phyloP scores from a whole-genome alignment of 2,797 vertebrate species.

The Miopithecus talapoin region DNA sequence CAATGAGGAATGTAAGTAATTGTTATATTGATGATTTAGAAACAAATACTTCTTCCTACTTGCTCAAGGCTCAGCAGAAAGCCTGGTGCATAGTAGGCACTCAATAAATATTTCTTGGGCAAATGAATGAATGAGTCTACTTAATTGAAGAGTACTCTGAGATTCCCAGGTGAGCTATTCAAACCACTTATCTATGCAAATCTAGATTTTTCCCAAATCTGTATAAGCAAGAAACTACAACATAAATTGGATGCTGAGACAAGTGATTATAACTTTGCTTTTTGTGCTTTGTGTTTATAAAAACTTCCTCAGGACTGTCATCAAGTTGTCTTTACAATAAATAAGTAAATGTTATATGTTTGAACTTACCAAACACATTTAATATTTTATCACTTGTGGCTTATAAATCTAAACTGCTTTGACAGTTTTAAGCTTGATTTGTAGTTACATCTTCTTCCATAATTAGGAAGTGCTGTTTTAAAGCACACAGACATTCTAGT shows the following conservation, averaged over 20 bases:
- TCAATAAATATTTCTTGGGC: not conserved
- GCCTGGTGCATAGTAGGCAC: not conserved
- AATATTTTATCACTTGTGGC: conserved; percentile 23
- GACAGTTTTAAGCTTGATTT: not conserved
- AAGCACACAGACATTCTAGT: not conserved
- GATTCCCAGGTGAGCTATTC: conserved; percentile 28
- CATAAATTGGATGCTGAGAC: not conserved
- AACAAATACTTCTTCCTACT: not conserved
- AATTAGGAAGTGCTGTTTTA: not conserved
- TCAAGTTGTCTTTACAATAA: not conserved
- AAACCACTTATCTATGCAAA: not conserved
- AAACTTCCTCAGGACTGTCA: not conserved
- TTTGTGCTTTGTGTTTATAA: conserved; percentile 2
- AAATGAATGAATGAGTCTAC: not conserved
- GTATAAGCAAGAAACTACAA: conserved; percentile 26
- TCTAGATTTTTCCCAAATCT: not conserved
- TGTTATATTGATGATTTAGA: not conserved
- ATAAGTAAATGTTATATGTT: not conserved
- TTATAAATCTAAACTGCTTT: not conserved
- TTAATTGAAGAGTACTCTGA: not conserved
- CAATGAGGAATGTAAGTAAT: not conserved
- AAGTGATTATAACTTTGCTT: not conserved
- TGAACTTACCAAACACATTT: not conserved
- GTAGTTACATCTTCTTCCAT: not conserved
- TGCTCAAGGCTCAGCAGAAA: not conserved